Base-by-base conservation (phyloP, 2,797 vertebrate species). In the Ctenopoma multispine region DNA sequence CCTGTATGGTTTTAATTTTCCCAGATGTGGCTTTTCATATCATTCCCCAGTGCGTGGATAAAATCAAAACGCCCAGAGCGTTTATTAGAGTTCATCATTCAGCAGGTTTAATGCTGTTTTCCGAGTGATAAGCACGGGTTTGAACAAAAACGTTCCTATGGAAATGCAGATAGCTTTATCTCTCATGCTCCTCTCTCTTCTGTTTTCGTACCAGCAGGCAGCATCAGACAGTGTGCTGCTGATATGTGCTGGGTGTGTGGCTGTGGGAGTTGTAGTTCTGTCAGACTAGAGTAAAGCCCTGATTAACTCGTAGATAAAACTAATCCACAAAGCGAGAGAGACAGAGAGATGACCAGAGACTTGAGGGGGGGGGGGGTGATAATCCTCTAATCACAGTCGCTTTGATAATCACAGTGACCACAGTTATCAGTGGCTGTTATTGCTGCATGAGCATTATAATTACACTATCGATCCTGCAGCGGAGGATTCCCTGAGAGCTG, bases 281-380 rank as follows among this genome's bases (percentile, higher is more conserved):
- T 84, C 75, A 66, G 71, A 83, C 24, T 1, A 57, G 54, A 41
- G 51, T 56, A 74, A 86, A 81, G 41, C 85, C 43, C 71, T 27
- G 87, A 86, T 87, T 79, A 79, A 69, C 70, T 75, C 61, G 63
- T 54, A 80, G 83, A 89, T 86, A 82, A 85, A 77, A 75, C 72
- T 80, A 85, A 89, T 87, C 87, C 69, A 69, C 24, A 15, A 20
- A 51, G 62, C 20, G n/a, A 46, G 68, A 79, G 61, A 38, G 46
- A 76, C 24, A 6, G 62, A 62, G 64, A 75, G 65, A 76, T 68
- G 81, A 59, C 61, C 71, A 62, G 63, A 73, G 65, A 78, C 67
- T 41, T 40, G 51, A 63, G 59, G 73, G 55, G 61, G 40, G 51
- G 66, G 59, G 73, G 55, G 61, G 66, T 49, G 57, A 36, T 79